Evolutionary conservation across 2,113 vertebrate species (phyloP).

Genomic region (Peromyscus leucopus): DNA sequence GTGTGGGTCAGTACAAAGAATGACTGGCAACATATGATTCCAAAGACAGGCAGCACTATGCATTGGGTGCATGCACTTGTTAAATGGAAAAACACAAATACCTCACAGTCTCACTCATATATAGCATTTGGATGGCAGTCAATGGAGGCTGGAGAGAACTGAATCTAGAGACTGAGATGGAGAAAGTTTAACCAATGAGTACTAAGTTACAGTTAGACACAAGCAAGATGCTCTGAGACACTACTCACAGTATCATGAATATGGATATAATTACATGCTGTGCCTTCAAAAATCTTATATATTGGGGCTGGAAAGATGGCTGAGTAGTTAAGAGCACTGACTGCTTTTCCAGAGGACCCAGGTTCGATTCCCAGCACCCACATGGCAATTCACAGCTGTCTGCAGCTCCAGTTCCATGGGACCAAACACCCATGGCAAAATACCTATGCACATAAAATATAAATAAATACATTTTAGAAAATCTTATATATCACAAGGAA

Average conservation of each 20-base stretch:
- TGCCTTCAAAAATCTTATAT: not conserved
- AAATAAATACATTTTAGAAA: no score
- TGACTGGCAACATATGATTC: not conserved
- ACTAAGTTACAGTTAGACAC: not conserved
- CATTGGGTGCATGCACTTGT: no score
- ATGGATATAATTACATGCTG: not conserved
- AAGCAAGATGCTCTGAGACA: not conserved
- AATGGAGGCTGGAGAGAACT: fast-evolving
- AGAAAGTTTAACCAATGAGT: not conserved
- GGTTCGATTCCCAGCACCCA: no score
- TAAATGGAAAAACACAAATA: not conserved
- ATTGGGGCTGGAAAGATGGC: no score
- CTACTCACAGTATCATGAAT: not conserved
- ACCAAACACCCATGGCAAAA: no score
- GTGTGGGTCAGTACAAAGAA: not conserved
- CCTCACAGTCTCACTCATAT: not conserved
- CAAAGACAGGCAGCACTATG: not conserved
- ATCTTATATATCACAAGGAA: not conserved
- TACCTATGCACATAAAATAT: no score
- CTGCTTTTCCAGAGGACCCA: no score
- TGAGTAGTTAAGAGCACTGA: no score
- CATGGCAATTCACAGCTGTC: no score
- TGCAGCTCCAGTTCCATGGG: no score
- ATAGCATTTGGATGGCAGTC: not conserved
- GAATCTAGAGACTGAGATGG: not conserved